These are phyloP conservation scores for Leucoraja ocellata DNA, from an alignment of 2,797 vertebrate genomes.

Conservation along the genomic window DNA sequence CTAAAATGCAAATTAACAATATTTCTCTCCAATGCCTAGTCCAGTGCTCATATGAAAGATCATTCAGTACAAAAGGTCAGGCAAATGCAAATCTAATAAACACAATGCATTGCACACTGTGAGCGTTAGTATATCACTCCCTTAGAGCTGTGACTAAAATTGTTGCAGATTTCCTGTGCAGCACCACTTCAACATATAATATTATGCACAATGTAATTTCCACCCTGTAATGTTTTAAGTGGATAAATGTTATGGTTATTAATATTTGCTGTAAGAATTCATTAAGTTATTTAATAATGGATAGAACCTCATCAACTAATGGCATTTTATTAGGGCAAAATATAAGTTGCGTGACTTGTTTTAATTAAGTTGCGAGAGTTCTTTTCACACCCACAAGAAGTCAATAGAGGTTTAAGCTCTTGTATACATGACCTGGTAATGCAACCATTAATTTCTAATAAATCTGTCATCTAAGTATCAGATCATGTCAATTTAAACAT, in stretches of 20 bases:
- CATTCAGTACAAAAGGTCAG: too few species aligned
- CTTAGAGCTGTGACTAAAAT: too few species aligned
- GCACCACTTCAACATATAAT: too few species aligned
- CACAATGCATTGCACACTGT: too few species aligned
- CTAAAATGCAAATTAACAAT: neutral
- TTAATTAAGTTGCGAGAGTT: slow-evolving; percentile 20
- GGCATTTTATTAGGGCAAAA: neutral
- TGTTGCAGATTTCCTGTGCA: too few species aligned
- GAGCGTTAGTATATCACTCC: too few species aligned
- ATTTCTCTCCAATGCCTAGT: neutral
- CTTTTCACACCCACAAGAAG: slow-evolving; percentile 8
- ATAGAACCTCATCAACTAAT: slow-evolving; percentile 5
- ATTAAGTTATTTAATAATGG: neutral
- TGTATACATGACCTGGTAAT: slow-evolving; percentile 41
- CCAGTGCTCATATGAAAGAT: neutral
- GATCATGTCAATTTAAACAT: slow-evolving; percentile 42
- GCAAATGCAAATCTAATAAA: too few species aligned
- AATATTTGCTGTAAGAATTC: neutral
- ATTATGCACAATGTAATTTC: too few species aligned
- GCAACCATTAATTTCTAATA: slow-evolving; percentile 44
- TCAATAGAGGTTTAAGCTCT: slow-evolving; percentile 24
- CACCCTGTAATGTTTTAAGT: neutral
- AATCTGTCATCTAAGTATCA: slow-evolving; percentile 42
- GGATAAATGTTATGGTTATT: too few species aligned
- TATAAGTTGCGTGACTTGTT: slow-evolving; percentile 18